These are phyloP conservation scores for Mnemiopsis leidyi DNA, from an alignment of 37 sponge, comb jelly and placozoan genomes.

Conservation along the genomic window DNA sequence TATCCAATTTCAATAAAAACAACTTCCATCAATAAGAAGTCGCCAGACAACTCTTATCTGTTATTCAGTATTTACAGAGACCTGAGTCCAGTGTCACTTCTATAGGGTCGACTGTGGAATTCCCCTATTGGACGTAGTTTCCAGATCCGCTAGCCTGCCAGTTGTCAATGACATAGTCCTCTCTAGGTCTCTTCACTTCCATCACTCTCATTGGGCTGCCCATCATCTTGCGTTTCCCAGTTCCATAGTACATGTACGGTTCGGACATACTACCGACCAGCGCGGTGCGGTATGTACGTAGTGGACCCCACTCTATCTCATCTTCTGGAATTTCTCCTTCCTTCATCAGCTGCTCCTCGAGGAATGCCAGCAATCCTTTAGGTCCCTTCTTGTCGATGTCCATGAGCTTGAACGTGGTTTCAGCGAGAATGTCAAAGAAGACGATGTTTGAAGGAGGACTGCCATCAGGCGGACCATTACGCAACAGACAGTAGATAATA, in stretches of 20 bases:
- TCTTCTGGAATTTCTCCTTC: constrained; percentile 64
- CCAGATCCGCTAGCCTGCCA: constrained; percentile 37
- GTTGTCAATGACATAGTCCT: constrained; percentile 22
- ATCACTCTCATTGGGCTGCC: constrained; percentile 39
- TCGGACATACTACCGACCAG: constrained; percentile 59
- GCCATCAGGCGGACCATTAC: constrained; percentile 56
- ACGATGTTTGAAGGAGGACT: constrained; percentile 69
- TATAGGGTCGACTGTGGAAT: no score
- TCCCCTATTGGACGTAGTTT: constrained; percentile 50
- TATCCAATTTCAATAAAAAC: no score
- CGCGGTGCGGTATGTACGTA: constrained; percentile 39
- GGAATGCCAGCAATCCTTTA: constrained; percentile 71
- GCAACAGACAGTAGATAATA: constrained; percentile 56
- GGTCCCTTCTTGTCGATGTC: constrained; percentile 80
- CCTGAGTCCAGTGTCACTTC: no score
- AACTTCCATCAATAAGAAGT: no score
- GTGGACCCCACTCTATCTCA: constrained; percentile 63
- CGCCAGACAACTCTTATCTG: no score
- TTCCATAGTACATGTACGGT: constrained; percentile 35
- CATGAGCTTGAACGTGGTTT: constrained; percentile 83
- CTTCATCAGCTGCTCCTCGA: constrained; percentile 64
- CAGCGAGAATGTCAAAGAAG: constrained; percentile 83
- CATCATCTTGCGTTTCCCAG: constrained; percentile 47
- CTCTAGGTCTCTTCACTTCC: constrained; percentile 53
- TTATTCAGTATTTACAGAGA: no score